phyloP scores from a whole-genome alignment of 2,113 vertebrate genomes.

The Zeus faber region DNA sequence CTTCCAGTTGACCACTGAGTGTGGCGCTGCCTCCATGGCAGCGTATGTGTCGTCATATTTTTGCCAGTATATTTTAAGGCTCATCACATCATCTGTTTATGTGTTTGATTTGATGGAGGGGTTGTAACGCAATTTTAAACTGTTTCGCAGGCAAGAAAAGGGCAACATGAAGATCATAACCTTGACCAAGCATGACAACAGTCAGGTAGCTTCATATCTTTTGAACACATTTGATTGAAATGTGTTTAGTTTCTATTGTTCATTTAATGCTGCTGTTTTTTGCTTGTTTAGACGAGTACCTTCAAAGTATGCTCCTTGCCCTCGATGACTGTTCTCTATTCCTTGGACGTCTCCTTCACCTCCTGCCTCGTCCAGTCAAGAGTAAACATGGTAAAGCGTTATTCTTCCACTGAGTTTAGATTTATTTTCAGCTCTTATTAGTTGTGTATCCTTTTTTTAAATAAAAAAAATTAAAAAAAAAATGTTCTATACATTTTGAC shows the following conservation, averaged over 20 bases:
- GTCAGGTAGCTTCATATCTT: slow-evolving; percentile 77
- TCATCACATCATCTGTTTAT: too few relatives aligned
- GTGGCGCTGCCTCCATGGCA: slow-evolving; percentile 75
- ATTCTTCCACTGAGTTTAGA: neutral
- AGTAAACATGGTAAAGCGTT: slow-evolving; percentile 80
- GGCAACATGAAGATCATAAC: slow-evolving; percentile 84
- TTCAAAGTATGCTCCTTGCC: slow-evolving; percentile 85
- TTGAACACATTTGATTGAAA: neutral
- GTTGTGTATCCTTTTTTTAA: neutral
- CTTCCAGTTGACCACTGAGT: slow-evolving; percentile 87
- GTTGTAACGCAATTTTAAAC: neutral
- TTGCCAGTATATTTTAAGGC: neutral
- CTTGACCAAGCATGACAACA: slow-evolving; percentile 71
- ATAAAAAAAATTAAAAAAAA: neutral
- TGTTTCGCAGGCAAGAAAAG: slow-evolving; percentile 78
- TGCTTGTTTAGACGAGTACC: slow-evolving; percentile 75
- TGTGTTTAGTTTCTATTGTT: neutral
- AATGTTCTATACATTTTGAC: neutral
- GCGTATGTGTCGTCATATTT: slow-evolving; percentile 61
- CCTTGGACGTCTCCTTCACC: slow-evolving; percentile 82
- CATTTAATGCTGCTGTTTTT: neutral
- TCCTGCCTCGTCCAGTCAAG: slow-evolving; percentile 85
- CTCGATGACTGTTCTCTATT: slow-evolving; percentile 83
- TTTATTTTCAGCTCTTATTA: neutral
- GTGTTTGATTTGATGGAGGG: neutral